Evolutionary conservation across 1,140 invertebrate genomes (phyloP), one percentile per base, ranked within the genome.

Genomic region (Eufriesea mexicana): DNA sequence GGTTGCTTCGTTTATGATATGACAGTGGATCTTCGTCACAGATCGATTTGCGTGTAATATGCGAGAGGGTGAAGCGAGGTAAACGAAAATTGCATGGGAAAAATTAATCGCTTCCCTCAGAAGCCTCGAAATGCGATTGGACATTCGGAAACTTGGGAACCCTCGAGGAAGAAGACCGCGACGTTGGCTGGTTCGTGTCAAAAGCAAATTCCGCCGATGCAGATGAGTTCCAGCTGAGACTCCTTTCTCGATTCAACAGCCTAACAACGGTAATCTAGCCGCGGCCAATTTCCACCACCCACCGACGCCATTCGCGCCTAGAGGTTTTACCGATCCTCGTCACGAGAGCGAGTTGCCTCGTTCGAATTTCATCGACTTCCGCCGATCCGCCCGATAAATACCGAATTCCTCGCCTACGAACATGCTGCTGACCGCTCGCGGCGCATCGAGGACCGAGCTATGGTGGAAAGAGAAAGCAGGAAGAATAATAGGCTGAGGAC

Each of bases 251-350:
- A 88, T 89, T 84, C 89, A 4, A 35, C 35, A 82, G 73, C 74
- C 83, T 81, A 84, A 91, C 87, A 90, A 86, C 82, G 79, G 92
- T 83, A 91, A 93, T 93, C 92, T 90, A 88, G 84, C 78, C 84
- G 79, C 84, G 74, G 80, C 84, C 84, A 81, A 90, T 90, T 90
- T 83, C 86, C 83, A 86, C 86, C 86, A 89, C 86, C 84, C 86
- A 75, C 82, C 55, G 84, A 87, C 90, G 92, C 91, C 91, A 93
- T 94, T 92, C 92, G 91, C 92, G 90, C 87, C 90, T 91, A 74
- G 85, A 35, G 80, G 90, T 92, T 94, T 94, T 93, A 94, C 91
- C 92, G 92, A 82, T 59, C 80, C 87, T 81, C 88, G 91, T 92
- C 93, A 94, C 93, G 93, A 92, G 82, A 91, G 67, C 87, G 84